Percentiles rank a stretch among this genome's conserved stretches.
phyloP scores from a whole-genome alignment of 2,888 invertebrate species.

The Dicyrtomina minuta region DNA sequence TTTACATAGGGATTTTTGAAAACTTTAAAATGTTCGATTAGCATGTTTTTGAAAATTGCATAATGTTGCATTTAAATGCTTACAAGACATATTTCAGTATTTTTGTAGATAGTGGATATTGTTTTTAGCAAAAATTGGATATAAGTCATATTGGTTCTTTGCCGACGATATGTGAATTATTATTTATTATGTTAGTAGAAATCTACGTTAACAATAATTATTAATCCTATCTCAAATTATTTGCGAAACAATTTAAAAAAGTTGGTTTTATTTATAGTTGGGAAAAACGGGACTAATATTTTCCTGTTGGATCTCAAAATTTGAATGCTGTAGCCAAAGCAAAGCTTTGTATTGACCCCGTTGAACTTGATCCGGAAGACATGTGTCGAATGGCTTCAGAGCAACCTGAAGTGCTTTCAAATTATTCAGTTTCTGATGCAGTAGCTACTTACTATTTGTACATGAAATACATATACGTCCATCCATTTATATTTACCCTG shows the following conservation, averaged over 20 bases:
- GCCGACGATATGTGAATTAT: conserved; percentile 67
- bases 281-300: conserved; percentile 98
- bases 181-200: no score
- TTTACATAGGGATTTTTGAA: no score
- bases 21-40: no score
- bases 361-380: conserved; percentile 96
- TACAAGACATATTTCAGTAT: no score
- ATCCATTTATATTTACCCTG: conserved; percentile 97
- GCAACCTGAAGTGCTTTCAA: conserved; percentile 89
- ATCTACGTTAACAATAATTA: conserved; percentile 5
- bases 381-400: conserved; percentile 97
- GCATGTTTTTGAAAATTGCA: no score
- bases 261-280: conserved; percentile 65
- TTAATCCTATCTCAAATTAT: not conserved
- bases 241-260: not conserved
- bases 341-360: conserved; percentile 91
- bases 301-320: conserved; percentile 97
- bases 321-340: conserved; percentile 97
- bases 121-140: conserved; percentile 96
- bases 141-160: conserved; percentile 83
- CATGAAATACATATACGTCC: conserved; percentile 99
- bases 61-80: no score
- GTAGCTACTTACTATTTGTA: conserved; percentile 98
- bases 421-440: conserved; percentile 98
- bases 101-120: no score